Evolutionary conservation across 2,797 vertebrate genomes (phyloP).

Genomic region (Lacerta bilineata): DNA sequence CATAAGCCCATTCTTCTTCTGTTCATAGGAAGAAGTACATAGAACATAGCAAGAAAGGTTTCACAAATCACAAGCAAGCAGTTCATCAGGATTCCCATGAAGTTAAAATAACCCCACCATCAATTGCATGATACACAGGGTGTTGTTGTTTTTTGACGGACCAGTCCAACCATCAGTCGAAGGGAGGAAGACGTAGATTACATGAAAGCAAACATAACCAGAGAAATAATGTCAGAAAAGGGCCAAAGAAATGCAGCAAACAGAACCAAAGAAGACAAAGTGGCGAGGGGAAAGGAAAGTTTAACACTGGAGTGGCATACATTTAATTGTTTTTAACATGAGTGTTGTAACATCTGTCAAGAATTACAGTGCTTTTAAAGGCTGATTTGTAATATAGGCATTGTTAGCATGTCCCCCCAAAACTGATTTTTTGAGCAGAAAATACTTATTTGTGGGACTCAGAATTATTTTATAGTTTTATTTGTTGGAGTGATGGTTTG

Average conservation of each 20-base stretch:
- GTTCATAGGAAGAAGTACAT: constrained; percentile 47
- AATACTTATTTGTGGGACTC: neutral
- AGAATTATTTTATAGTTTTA: neutral
- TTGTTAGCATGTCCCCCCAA: neutral
- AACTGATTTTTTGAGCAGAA: neutral
- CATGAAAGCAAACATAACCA: constrained; percentile 54
- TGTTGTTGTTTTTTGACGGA: constrained; percentile 25
- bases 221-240: constrained; percentile 46
- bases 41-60: constrained; percentile 51
- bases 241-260: constrained; percentile 34
- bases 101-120: constrained; percentile 35
- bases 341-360: neutral
- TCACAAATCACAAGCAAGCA: constrained; percentile 56
- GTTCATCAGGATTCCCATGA: constrained; percentile 54
- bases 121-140: constrained; percentile 44
- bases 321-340: neutral
- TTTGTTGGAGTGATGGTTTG: neutral
- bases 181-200: constrained; percentile 61
- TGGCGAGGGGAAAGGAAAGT: constrained; percentile 31
- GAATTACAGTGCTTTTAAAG: neutral
- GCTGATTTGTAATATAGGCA: neutral
- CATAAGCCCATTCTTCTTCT: constrained; percentile 97
- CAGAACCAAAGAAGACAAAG: constrained; percentile 59
- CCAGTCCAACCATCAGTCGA: constrained; percentile 60
- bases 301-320: neutral